Conservation (phyloP, 1,140 invertebrate species). For the Brachionus manjavacas region DNA sequence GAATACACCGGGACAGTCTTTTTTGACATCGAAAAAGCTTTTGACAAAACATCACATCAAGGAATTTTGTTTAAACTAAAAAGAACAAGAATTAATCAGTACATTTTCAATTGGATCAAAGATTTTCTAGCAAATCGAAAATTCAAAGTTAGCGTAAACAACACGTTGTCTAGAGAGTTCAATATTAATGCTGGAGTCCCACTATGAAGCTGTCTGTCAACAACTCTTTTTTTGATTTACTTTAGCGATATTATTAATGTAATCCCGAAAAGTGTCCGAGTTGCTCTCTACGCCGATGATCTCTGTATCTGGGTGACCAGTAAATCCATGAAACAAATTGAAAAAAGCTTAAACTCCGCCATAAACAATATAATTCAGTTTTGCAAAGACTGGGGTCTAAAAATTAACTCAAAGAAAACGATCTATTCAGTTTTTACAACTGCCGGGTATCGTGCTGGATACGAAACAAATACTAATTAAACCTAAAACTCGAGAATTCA, state of each 20-base stretch:
- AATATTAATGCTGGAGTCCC: background rate
- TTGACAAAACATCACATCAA: background rate
- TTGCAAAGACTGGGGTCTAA: background rate
- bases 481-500: too few relatives aligned
- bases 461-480: too few relatives aligned
- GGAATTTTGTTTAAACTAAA: background rate
- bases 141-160: background rate
- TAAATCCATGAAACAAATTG: background rate
- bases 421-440: too few relatives aligned
- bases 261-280: background rate
- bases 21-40: constrained; percentile 21
- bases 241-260: background rate
- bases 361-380: background rate
- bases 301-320: background rate
- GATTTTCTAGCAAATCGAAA: background rate
- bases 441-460: too few relatives aligned
- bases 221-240: background rate
- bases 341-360: background rate
- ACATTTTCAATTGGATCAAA: background rate
- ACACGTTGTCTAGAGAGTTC: background rate
- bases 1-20: background rate
- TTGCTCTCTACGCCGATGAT: background rate
- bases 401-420: too few relatives aligned
- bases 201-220: background rate
- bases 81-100: background rate